phyloP scores from a whole-genome alignment of 2,113 vertebrate species.

The Puntigrus tetrazona region DNA sequence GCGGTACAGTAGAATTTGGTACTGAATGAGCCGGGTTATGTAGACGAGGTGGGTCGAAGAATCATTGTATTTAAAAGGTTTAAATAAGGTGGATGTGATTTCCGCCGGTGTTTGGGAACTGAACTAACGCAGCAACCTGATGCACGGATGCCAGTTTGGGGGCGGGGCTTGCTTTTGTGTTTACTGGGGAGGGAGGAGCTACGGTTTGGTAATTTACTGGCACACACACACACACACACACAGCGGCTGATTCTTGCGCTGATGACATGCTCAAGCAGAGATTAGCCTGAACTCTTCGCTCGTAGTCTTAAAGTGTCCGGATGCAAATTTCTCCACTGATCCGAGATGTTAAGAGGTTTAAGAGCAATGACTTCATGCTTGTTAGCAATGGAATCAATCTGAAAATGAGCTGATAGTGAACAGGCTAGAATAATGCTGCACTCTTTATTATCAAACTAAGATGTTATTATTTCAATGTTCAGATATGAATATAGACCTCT shows the following conservation, averaged over 20 bases:
- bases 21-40: constrained; percentile 25
- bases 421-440: constrained; percentile 52
- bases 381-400: constrained; percentile 77
- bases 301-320: constrained; percentile 63
- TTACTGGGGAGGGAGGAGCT: background rate
- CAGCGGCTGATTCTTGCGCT: constrained; percentile 63
- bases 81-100: background rate
- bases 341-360: constrained; percentile 80
- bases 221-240: constrained; percentile 1
- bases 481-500: background rate
- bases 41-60: constrained; percentile 4
- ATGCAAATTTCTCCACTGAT: constrained; percentile 80
- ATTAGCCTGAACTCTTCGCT: constrained; percentile 78
- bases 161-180: background rate
- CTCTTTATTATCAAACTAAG: constrained; percentile 63
- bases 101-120: background rate
- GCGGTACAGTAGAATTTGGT: constrained; percentile 54
- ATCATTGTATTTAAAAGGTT: background rate
- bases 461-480: background rate
- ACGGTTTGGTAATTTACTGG: background rate
- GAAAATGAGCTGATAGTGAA: constrained; percentile 70
- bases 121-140: background rate
- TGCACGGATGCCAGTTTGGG: background rate
- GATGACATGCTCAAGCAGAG: constrained; percentile 78
- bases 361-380: constrained; percentile 76